phyloP scores from a whole-genome alignment of 2,888 invertebrate species.

The Monochamus alternatus region DNA sequence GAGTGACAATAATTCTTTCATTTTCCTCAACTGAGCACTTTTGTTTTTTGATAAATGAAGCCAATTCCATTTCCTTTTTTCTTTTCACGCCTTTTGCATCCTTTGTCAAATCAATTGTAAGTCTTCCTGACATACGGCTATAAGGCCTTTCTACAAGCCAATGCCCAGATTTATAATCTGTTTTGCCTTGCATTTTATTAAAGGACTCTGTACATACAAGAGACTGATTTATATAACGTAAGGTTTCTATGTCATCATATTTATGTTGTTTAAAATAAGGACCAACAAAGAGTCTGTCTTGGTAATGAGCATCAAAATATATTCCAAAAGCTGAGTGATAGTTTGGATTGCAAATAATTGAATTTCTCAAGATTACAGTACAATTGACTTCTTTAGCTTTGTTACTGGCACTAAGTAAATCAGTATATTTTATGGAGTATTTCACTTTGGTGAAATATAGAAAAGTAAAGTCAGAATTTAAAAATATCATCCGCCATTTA shows the following conservation, averaged over 20 bases:
- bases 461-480: conserved; percentile 74
- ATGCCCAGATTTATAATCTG: conserved; percentile 48
- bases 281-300: conserved; percentile 67
- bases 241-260: conserved; percentile 64
- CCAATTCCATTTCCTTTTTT: conserved; percentile 11
- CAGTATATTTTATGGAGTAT: conserved; percentile 73
- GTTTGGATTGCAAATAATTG: conserved; percentile 54
- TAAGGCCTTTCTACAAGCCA: conserved; percentile 53
- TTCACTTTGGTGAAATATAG: conserved; percentile 72
- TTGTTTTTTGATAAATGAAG: conserved; percentile 3
- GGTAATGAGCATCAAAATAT: conserved; percentile 63
- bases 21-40: conserved; percentile 31
- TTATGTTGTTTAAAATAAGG: conserved; percentile 61
- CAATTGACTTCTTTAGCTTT: conserved; percentile 71
- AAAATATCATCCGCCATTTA: conserved; percentile 74
- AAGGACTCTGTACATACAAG: conserved; percentile 62
- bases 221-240: conserved; percentile 62
- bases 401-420: conserved; percentile 72
- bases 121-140: neutral
- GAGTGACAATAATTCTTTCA: conserved; percentile 34
- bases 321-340: conserved; percentile 64
- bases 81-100: conserved; percentile 25
- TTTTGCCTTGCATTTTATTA: conserved; percentile 60
- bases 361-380: conserved; percentile 71
- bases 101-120: conserved; percentile 51